phyloP scores from a whole-genome alignment of 2,797 vertebrate genomes.

The Leptatherina wallacei region DNA sequence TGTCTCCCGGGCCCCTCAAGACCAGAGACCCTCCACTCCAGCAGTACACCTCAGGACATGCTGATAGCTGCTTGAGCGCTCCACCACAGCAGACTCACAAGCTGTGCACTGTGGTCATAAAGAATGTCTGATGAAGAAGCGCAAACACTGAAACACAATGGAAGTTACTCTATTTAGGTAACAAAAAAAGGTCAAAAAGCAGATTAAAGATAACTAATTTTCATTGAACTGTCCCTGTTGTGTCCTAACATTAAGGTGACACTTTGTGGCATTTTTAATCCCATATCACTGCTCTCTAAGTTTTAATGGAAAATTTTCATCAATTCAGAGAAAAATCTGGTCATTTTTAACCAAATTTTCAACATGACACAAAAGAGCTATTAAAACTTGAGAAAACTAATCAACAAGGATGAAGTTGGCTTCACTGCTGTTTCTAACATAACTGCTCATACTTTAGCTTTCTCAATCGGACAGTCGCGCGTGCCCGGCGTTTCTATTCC shows the following conservation, averaged over 20 bases:
- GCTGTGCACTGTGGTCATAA: conserved; percentile 8
- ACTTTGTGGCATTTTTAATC: conserved; percentile 35
- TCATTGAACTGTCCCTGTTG: conserved; percentile 33
- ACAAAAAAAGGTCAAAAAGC: background rate
- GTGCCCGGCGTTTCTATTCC: conserved; percentile 29
- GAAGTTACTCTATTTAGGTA: background rate
- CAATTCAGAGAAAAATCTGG: background rate
- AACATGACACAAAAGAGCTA: background rate
- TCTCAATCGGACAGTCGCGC: conserved; percentile 39
- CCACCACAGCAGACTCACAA: background rate
- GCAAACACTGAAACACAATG: conserved; percentile 7
- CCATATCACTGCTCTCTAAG: conserved; percentile 5
- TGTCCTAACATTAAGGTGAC: conserved; percentile 16
- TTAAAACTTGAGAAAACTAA: too few relatives aligned
- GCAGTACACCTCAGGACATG: conserved; percentile 57
- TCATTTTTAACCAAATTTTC: background rate
- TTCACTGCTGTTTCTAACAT: conserved; percentile 6
- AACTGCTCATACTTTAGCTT: background rate
- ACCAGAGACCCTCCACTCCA: conserved; percentile 62
- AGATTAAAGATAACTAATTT: conserved; percentile 15
- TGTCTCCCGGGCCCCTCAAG: conserved; percentile 79
- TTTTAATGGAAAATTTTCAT: background rate
- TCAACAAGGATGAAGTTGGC: conserved; percentile 15
- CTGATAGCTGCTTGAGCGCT: conserved; percentile 56
- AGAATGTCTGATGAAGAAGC: conserved; percentile 14